Conservation (phyloP, 2,888 invertebrate genomes). For the Microdon myrmicae region DNA sequence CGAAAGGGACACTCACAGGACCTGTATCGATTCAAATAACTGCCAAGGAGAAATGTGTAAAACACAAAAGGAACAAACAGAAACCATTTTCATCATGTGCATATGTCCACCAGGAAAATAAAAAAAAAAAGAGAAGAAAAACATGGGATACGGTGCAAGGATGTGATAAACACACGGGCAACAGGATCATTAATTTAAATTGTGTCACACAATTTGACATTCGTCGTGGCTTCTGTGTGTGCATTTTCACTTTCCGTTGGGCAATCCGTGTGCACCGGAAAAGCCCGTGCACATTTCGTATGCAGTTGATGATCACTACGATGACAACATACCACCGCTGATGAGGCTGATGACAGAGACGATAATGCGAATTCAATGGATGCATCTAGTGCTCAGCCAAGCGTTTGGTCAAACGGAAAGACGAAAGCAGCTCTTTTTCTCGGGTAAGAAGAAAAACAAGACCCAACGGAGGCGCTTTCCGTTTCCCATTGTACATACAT, state of each 20-base stretch:
- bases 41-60: no score
- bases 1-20: constrained; percentile 20
- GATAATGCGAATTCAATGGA: constrained; percentile 44
- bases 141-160: neutral
- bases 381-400: constrained; percentile 40
- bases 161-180: constrained; percentile 13
- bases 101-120: neutral
- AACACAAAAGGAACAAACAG: constrained; percentile 6
- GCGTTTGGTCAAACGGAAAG: constrained; percentile 27
- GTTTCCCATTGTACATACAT: constrained; percentile 38
- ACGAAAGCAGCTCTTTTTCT: constrained; percentile 23
- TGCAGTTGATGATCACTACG: constrained; percentile 27
- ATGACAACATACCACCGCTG: constrained; percentile 40
- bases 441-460: constrained; percentile 10
- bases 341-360: constrained; percentile 34
- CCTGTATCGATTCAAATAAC: no score
- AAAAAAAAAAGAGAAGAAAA: constrained; percentile 1
- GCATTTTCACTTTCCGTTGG: constrained; percentile 43
- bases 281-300: constrained; percentile 37
- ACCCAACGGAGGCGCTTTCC: constrained; percentile 32
- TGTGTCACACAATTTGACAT: constrained; percentile 42
- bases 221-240: constrained; percentile 10
- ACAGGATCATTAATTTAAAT: constrained; percentile 43
- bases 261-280: constrained; percentile 33
- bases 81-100: constrained; percentile 3